Evolutionary conservation across 2,888 invertebrate genomes (phyloP).

Genomic region (Ophion ellenae): DNA sequence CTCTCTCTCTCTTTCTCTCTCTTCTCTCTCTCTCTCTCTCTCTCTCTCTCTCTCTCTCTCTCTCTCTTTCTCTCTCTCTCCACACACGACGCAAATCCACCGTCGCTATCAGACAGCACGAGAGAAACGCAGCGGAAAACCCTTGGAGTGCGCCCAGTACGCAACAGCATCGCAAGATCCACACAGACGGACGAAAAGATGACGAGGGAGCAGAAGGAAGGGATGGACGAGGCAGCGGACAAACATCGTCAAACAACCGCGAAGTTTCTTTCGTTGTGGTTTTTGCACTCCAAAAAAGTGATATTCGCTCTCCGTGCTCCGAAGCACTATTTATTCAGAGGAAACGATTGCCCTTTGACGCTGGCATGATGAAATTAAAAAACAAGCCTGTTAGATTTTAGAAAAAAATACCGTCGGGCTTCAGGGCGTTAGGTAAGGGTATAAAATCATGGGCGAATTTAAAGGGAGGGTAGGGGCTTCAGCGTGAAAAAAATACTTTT

Average conservation of each 20-base stretch:
- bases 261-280: neutral
- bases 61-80: conserved; percentile 54
- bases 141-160: conserved; percentile 37
- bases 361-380: neutral
- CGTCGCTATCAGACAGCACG: conserved; percentile 52
- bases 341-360: neutral
- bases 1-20: conserved; percentile 49
- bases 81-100: conserved; percentile 64
- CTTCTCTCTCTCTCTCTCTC: conserved; percentile 49
- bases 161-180: conserved; percentile 44
- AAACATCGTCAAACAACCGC: conserved; percentile 5
- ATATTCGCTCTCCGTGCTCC: too few relatives aligned
- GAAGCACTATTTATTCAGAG: neutral
- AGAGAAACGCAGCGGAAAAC: conserved; percentile 49
- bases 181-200: neutral
- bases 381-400: too few relatives aligned
- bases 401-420: too few relatives aligned
- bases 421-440: too few relatives aligned
- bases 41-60: conserved; percentile 51
- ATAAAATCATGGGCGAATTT: too few relatives aligned
- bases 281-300: neutral
- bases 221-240: neutral
- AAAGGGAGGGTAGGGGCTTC: too few relatives aligned
- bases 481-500: too few relatives aligned
- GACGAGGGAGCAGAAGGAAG: neutral